These are phyloP conservation scores for Galago senegalensis DNA, from an alignment of 2,797 vertebrate genomes.

Conservation along the genomic window DNA sequence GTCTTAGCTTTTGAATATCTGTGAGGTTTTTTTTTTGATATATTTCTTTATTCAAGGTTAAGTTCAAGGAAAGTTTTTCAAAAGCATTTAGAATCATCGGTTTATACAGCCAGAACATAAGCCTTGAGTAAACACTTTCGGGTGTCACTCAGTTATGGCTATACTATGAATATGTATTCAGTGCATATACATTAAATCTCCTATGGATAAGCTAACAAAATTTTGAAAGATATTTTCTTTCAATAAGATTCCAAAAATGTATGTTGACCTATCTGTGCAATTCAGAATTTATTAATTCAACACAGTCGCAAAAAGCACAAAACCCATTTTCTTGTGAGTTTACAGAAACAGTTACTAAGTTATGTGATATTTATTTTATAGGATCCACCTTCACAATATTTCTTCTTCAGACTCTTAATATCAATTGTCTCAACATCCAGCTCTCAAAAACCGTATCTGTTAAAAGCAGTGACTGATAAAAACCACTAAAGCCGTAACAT, in stretches of 20 bases:
- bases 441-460: neutral
- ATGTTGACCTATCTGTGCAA: neutral
- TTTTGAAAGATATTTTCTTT: constrained; percentile 64
- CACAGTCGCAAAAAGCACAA: constrained; percentile 50
- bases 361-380: constrained; percentile 33
- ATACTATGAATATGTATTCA: constrained; percentile 57
- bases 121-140: constrained; percentile 49
- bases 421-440: neutral
- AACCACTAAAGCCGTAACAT: neutral
- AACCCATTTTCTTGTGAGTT: neutral
- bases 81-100: neutral
- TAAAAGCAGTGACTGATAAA: neutral
- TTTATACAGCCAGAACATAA: constrained; percentile 38
- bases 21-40: constrained; percentile 32
- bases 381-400: neutral
- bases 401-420: neutral
- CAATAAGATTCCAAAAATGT: neutral
- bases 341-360: neutral
- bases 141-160: constrained; percentile 2
- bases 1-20: constrained; percentile 30
- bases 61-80: constrained; percentile 49
- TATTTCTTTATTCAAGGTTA: constrained; percentile 66
- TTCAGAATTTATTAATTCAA: constrained; percentile 54
- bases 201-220: constrained; percentile 65
- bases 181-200: constrained; percentile 62